These are phyloP conservation scores for Rugalucina vietnamica DNA, from an alignment of 2,888 invertebrate species.

Conservation along the genomic window DNA sequence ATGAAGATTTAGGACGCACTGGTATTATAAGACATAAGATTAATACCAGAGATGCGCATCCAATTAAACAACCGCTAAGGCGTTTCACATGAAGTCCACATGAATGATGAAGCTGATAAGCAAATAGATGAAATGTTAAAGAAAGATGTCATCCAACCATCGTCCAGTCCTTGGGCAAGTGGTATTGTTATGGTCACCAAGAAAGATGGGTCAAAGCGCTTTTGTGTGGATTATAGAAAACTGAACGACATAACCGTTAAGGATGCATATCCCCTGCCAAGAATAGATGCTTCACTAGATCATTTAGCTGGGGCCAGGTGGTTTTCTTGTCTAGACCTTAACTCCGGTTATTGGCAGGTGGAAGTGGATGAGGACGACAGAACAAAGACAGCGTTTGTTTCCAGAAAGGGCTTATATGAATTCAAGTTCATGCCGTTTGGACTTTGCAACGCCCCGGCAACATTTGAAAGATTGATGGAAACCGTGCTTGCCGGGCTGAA, in stretches of 20 bases:
- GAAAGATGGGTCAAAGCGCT: no score
- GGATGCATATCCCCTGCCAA: no score
- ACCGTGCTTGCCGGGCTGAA: neutral
- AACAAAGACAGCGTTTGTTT: neutral
- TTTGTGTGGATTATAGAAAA: constrained; percentile 16
- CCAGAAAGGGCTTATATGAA: neutral
- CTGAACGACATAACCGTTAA: neutral
- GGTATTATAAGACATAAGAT: constrained; percentile 5
- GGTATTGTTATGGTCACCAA: no score
- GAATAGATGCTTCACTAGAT: no score
- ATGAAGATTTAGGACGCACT: neutral
- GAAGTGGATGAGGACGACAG: constrained; percentile 5
- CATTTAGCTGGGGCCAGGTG: no score
- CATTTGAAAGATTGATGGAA: neutral
- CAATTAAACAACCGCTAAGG: neutral
- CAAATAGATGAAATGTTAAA: neutral
- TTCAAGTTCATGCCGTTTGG: neutral
- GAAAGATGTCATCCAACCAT: constrained; percentile 9
- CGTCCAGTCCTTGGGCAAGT: constrained; percentile 2
- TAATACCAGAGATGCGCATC: neutral
- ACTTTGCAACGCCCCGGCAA: neutral
- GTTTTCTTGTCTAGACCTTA: neutral
- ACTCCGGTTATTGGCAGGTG: constrained; percentile 17
- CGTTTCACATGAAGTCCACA: neutral
- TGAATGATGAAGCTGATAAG: neutral